Evolutionary conservation across 2,113 vertebrate genomes (phyloP).

Genomic region (Oncorhynchus tshawytscha): DNA sequence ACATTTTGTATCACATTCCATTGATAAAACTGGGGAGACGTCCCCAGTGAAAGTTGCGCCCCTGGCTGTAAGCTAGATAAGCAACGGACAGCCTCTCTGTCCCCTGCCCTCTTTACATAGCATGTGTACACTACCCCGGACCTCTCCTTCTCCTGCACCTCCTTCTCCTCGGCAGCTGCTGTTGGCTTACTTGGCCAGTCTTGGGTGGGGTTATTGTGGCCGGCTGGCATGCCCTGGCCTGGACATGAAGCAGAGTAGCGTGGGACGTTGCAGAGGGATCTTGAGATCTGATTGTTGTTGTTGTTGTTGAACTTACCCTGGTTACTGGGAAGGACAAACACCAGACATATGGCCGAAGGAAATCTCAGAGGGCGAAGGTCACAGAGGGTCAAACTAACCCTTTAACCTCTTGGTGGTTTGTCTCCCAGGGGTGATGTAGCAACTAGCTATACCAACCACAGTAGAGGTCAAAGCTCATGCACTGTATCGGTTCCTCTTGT

Average conservation of each 20-base stretch:
- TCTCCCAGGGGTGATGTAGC: slow-evolving; percentile 54
- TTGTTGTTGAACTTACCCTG: slow-evolving; percentile 30
- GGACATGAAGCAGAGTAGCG: slow-evolving; percentile 44
- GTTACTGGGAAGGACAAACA: slow-evolving; percentile 18
- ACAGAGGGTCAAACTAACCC: slow-evolving; percentile 58
- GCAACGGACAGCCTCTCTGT: slow-evolving; percentile 10
- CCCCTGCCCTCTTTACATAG: slow-evolving; percentile 16
- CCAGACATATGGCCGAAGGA: slow-evolving; percentile 52
- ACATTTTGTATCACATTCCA: no score
- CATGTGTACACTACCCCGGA: not conserved
- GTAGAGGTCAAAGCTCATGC: slow-evolving; percentile 26
- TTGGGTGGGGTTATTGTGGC: slow-evolving; percentile 24
- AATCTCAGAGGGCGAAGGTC: slow-evolving; percentile 56
- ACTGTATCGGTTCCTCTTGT: slow-evolving; percentile 52
- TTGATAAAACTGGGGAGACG: no score
- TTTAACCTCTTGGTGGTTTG: slow-evolving; percentile 58
- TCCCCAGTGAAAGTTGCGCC: no score
- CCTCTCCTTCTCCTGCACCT: not conserved
- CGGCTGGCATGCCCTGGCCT: slow-evolving; percentile 22
- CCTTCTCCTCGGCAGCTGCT: slow-evolving; percentile 21
- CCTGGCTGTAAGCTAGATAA: slow-evolving; percentile 44
- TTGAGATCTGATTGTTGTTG: slow-evolving; percentile 30
- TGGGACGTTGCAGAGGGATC: not conserved
- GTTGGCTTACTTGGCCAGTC: slow-evolving; percentile 28
- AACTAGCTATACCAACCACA: slow-evolving; percentile 40